A percentile compares a stretch with the other conserved stretches of the same genome.
These are phyloP conservation scores for Rhagium mordax DNA, from an alignment of 2,888 invertebrate genomes.

Conservation along the genomic window DNA sequence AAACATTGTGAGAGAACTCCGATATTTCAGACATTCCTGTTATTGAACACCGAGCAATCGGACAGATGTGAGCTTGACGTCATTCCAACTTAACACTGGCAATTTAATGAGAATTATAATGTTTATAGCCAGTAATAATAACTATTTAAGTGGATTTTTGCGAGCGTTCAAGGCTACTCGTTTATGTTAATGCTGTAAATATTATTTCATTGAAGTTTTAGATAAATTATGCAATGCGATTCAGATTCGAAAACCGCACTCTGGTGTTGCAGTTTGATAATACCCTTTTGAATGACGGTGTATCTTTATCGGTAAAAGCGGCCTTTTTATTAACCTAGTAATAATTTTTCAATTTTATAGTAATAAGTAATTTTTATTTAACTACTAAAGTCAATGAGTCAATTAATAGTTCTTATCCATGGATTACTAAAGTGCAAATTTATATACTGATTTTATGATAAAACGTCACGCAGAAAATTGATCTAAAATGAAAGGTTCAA, in stretches of 20 bases:
- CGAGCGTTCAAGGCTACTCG: constrained; percentile 4
- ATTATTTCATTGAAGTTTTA: constrained; percentile 11
- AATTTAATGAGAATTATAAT: constrained; percentile 25
- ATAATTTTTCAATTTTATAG: too few species aligned
- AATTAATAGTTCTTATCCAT: too few species aligned
- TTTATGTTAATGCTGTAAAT: constrained; percentile 23
- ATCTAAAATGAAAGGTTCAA: too few species aligned
- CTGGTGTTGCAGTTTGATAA: too few species aligned
- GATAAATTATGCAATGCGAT: not conserved
- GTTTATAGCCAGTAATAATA: constrained; percentile 26
- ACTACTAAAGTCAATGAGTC: too few species aligned
- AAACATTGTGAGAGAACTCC: not conserved
- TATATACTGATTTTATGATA: too few species aligned
- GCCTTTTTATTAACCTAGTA: too few species aligned
- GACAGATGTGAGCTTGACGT: constrained; percentile 20
- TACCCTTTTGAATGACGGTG: too few species aligned
- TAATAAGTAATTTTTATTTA: too few species aligned
- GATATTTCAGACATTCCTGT: not conserved
- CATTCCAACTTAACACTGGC: constrained; percentile 14
- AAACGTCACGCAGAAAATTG: too few species aligned
- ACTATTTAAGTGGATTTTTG: constrained; percentile 23
- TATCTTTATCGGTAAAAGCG: too few species aligned
- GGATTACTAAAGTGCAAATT: too few species aligned
- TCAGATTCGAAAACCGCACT: not conserved
- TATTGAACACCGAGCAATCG: not conserved